Evolutionary conservation across 2,113 vertebrate species (phyloP), one percentile per base, ranked within the genome.

Genomic region (Proterorhinus semilunaris): DNA sequence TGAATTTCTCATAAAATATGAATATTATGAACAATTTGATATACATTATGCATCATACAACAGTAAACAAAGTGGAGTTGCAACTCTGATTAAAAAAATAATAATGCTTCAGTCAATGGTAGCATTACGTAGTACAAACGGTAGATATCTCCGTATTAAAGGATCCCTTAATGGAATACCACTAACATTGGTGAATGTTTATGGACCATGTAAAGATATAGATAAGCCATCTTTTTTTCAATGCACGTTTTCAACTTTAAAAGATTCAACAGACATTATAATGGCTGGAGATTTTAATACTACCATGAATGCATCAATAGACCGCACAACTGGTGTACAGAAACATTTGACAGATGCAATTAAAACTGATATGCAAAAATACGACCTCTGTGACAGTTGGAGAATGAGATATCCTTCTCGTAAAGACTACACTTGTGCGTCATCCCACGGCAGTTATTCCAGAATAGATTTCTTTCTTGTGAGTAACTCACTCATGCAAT

Each of bases 61-160:
- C 27, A 4, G 27, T 36, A 36, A 36, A 36, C 3, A 36, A 36
- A 36, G 27, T 36, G 51, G 51, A 52, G 51, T 53, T n/a, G 51
- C n/a, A 53, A 53, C 17, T 52, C 6, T 52, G 3, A 16, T 8
- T 16, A 52, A n/a, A 52, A 52, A n/a, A n/a, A 16, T n/a, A n/a
- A n/a, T n/a, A n/a, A 16, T 2, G 3, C 3, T 27, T 3, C 1
- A 27, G 1, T 27, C 3, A 27, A 27, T 1, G 1, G 1, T 1
- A 27, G 27, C 3, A 2, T 3, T 27, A 27, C 1, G 27, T 27
- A 27, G 3, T 7, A 2, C 7, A 7, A 1, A 52, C 16, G 50
- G 51, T 8, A 16, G 51, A 52, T 52, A 8, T 16, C 15, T 52
- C 51, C 7, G 16, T 16, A n/a, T 52, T 52, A 3, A 52, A 16